A percentile compares a stretch with the other conserved stretches of the same genome.
These are phyloP conservation scores for Drosophila maculinotata DNA, from an alignment of 2,888 invertebrate genomes.

Conservation along the genomic window DNA sequence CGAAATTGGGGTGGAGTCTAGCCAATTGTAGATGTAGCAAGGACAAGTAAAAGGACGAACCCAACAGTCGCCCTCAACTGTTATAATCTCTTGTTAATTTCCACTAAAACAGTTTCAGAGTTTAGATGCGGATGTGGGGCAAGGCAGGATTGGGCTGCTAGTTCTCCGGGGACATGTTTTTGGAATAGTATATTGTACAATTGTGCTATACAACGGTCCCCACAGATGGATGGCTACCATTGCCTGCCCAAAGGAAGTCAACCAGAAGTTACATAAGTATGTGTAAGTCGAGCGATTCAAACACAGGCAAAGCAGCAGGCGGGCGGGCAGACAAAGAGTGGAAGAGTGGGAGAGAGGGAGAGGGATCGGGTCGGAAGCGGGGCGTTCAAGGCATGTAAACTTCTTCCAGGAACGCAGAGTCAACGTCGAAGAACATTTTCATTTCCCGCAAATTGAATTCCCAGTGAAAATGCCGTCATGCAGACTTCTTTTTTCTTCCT, in stretches of 20 bases:
- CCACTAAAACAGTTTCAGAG: slow-evolving; percentile 45
- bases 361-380: slow-evolving; percentile 33
- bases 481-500: slow-evolving; percentile 29
- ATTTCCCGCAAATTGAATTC: slow-evolving; percentile 62
- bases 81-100: slow-evolving; percentile 53
- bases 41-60: slow-evolving; percentile 51
- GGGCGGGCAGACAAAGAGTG: no score
- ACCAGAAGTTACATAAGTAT: no score
- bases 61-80: slow-evolving; percentile 21
- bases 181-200: slow-evolving; percentile 42
- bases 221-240: slow-evolving; percentile 39
- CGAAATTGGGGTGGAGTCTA: not conserved
- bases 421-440: slow-evolving; percentile 68
- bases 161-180: slow-evolving; percentile 44
- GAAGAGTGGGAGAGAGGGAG: no score
- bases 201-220: slow-evolving; percentile 4
- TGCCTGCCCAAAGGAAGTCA: slow-evolving; percentile 52
- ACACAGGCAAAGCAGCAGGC: no score
- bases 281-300: slow-evolving; percentile 25
- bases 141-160: no score
- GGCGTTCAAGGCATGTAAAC: slow-evolving; percentile 57
- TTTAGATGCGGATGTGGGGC: slow-evolving; percentile 14
- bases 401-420: slow-evolving; percentile 64
- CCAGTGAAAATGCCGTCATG: slow-evolving; percentile 49
- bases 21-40: not conserved